These are phyloP conservation scores for Artemia franciscana DNA, from an alignment of 1,140 invertebrate species.

Conservation along the genomic window DNA sequence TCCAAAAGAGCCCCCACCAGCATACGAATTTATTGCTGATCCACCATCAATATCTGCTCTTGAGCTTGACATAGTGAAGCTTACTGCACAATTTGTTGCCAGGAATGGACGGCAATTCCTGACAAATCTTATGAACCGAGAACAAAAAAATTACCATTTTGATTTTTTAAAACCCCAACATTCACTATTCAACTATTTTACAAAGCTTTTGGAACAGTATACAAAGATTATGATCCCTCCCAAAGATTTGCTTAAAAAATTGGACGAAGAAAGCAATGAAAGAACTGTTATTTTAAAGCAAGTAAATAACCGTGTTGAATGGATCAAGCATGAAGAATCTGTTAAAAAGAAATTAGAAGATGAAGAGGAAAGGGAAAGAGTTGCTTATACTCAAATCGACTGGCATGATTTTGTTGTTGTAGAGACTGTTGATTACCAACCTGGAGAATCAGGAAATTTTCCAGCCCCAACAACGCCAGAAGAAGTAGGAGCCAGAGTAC, in stretches of 20 bases:
- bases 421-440: slow-evolving; percentile 96
- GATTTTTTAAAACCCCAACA: slow-evolving; percentile 96
- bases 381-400: slow-evolving; percentile 52
- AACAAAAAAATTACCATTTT: slow-evolving; percentile 95
- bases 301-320: slow-evolving; percentile 82
- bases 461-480: slow-evolving; percentile 89
- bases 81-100: slow-evolving; percentile 97
- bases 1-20: slow-evolving; percentile 79
- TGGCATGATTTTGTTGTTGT: slow-evolving; percentile 99
- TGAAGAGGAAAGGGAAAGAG: slow-evolving; percentile 61
- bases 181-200: slow-evolving; percentile 96
- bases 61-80: slow-evolving; percentile 89
- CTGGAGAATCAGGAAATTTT: slow-evolving; percentile 81
- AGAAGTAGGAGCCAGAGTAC: slow-evolving; percentile 77
- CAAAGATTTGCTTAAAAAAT: slow-evolving; percentile 57
- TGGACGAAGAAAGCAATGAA: slow-evolving; percentile 51
- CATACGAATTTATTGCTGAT: slow-evolving; percentile 94
- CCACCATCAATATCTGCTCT: slow-evolving; percentile 96
- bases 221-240: slow-evolving; percentile 85
- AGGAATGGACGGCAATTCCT: slow-evolving; percentile 92
- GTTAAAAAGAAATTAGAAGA: slow-evolving; percentile 80
- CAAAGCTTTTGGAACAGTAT: slow-evolving; percentile 91
- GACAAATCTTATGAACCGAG: slow-evolving; percentile 92
- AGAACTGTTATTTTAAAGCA: slow-evolving; percentile 59
- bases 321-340: slow-evolving; percentile 79